Evolutionary conservation across 2,888 invertebrate genomes (phyloP).

Genomic region (Dysmachus trigonus): DNA sequence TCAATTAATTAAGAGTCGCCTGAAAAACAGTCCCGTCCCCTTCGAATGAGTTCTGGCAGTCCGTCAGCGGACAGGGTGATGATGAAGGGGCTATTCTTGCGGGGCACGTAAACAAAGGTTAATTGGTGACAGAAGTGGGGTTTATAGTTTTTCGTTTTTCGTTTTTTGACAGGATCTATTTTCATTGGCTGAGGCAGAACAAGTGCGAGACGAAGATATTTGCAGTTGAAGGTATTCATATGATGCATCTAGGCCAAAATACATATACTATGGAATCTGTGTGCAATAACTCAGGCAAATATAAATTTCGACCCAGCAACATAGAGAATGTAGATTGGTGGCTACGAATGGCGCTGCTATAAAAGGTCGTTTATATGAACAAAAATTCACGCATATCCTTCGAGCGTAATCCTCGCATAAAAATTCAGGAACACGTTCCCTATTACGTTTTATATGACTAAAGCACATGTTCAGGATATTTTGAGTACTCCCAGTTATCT

Average conservation of each 20-base stretch:
- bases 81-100: neutral
- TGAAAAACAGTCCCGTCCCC: conserved; percentile 42
- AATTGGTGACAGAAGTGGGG: neutral
- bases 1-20: conserved; percentile 50
- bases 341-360: conserved; percentile 6
- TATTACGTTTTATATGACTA: conserved; percentile 51
- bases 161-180: neutral
- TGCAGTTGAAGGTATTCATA: neutral
- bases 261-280: neutral
- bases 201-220: neutral
- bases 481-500: conserved; percentile 47
- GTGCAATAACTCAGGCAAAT: neutral
- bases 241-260: neutral
- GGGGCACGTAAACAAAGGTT: neutral
- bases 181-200: neutral
- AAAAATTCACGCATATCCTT: conserved; percentile 48
- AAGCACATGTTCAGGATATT: conserved; percentile 51
- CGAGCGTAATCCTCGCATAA: conserved; percentile 49
- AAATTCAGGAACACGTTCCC: conserved; percentile 51
- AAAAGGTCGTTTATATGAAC: conserved; percentile 40
- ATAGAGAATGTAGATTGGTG: neutral
- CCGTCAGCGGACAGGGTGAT: neutral
- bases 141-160: neutral
- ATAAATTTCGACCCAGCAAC: neutral
- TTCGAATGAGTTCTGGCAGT: too few relatives aligned